Evolutionary conservation across 2,797 vertebrate species (phyloP), one percentile per base, ranked within the genome.

Genomic region (Crax fasciolata): DNA sequence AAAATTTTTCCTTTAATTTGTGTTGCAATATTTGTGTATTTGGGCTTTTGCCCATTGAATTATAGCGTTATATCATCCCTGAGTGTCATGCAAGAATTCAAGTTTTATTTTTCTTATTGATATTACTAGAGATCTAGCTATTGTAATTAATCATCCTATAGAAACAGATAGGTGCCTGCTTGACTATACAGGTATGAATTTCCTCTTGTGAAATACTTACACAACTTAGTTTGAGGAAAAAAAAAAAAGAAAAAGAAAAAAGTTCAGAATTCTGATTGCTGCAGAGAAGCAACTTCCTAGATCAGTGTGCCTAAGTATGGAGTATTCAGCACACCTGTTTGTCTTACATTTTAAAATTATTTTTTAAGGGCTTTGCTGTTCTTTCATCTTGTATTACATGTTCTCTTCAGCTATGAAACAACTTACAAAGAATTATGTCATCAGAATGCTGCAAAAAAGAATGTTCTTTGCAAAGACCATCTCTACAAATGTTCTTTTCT

Each of bases 191-290:
- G 30, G 16, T n/a, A 35, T 4, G 15, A 57, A 35, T 83, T 84
- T 78, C 28, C 18, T 5, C 13, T 66, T 73, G 41, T 21, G 39
- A 65, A 78, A 54, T 13, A 39, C 4, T 30, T 78, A 2, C 9
- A 23, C 1, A 2, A 35, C 14, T 66, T 35, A 59, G 27, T 39
- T 63, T n/a, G 32, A 72, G 52, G n/a, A 62, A 76, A 65, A 13
- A 39, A 25, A 70, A 59, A 44, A 2, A 7, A 62, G 2, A 1
- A 3, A 3, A 11, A 12, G 11, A 24, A 28, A 44, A 21, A 6
- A 30, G 0, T 14, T 78, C 16, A 7, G 2, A 71, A 71, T 4
- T 51, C 30, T 65, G 11, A 24, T 15, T 78, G 13, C 12, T 78
- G 87, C 24, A 10, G 10, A 21, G 21, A 30, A 66, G 5, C 41